These are phyloP conservation scores for Sinella curviseta DNA, from an alignment of 1,140 invertebrate species.

Conservation along the genomic window DNA sequence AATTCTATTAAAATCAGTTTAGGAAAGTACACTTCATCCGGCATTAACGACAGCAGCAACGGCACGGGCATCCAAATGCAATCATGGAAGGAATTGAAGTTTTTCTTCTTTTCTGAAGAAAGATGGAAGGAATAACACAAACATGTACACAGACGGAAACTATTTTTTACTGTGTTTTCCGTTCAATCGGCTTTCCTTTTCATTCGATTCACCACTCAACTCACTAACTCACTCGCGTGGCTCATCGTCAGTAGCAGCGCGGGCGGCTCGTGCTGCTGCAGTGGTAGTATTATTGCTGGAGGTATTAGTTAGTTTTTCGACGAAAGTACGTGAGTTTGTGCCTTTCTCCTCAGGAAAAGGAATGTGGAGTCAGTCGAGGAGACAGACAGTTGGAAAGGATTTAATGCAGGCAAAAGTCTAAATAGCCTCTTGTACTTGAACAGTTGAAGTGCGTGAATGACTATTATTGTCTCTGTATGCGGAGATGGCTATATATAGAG, in stretches of 20 bases:
- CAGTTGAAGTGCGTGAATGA: not conserved
- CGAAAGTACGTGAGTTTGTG: slow-evolving; percentile 4
- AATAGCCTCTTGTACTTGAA: not conserved
- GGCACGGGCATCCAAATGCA: not conserved
- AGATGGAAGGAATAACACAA: not conserved
- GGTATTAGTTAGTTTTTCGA: not conserved
- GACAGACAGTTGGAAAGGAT: not conserved
- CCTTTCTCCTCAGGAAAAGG: not conserved
- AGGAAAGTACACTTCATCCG: not conserved
- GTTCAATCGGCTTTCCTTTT: not conserved
- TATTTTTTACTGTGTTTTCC: not conserved
- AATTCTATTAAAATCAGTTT: not conserved
- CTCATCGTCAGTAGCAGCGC: not conserved
- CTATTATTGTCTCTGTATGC: not conserved
- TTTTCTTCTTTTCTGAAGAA: not conserved
- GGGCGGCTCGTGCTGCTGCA: not conserved
- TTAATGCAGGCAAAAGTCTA: not conserved
- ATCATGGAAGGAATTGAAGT: not conserved
- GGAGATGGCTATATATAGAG: too few relatives aligned
- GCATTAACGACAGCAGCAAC: not conserved
- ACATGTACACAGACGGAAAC: not conserved
- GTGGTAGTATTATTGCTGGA: not conserved
- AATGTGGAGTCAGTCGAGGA: not conserved
- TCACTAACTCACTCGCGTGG: not conserved
- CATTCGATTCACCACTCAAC: not conserved